Conservation (phyloP, 2,113 vertebrate genomes). For the Callithrix jacchus region DNA sequence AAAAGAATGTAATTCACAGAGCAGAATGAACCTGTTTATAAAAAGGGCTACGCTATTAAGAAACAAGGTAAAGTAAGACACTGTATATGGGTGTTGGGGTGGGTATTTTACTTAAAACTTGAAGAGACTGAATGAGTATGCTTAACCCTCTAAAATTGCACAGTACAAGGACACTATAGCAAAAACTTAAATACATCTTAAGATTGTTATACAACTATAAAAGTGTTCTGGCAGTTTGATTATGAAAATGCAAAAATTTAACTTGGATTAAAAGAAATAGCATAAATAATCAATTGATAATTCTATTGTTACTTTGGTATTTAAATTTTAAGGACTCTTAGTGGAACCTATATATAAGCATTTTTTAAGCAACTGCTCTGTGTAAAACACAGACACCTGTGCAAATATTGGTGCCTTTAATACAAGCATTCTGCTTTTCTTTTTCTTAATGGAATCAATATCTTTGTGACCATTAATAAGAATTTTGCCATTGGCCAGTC, state of each 20-base stretch:
- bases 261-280: background rate
- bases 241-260: background rate
- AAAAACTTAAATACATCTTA: background rate
- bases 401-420: background rate
- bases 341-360: background rate
- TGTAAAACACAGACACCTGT: background rate
- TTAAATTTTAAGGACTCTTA: background rate
- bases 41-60: background rate
- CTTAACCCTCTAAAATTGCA: background rate
- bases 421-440: background rate
- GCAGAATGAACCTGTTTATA: background rate
- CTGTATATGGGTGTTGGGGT: background rate
- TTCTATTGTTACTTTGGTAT: background rate
- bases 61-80: constrained; percentile 15
- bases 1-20: background rate
- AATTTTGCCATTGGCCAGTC: background rate
- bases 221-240: background rate
- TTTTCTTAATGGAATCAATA: background rate
- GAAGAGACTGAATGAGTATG: background rate
- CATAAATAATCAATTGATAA: background rate
- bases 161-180: background rate
- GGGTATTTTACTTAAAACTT: background rate
- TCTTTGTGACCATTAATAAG: background rate
- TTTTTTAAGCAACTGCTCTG: background rate
- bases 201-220: background rate